These are phyloP conservation scores for Microcebus ravelobensis DNA, from an alignment of 2,113 vertebrate species.

Conservation along the genomic window DNA sequence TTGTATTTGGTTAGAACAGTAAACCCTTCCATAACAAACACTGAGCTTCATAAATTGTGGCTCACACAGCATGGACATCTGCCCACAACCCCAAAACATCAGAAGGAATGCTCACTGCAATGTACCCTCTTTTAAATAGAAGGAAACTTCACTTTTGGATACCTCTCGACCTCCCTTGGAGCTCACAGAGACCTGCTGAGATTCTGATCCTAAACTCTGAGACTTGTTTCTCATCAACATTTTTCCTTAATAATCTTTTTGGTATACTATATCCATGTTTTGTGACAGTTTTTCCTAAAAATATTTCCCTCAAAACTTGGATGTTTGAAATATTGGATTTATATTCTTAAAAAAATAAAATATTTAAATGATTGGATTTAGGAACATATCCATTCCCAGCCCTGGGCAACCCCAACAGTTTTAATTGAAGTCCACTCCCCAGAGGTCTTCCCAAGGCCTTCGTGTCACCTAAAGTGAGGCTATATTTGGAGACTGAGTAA, in stretches of 20 bases:
- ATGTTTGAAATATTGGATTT: background rate
- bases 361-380: background rate
- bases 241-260: background rate
- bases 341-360: background rate
- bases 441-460: background rate
- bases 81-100: background rate
- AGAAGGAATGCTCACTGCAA: background rate
- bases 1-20: conserved; percentile 26
- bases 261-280: background rate
- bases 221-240: background rate
- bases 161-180: background rate
- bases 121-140: background rate
- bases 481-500: background rate
- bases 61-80: background rate
- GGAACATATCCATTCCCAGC: background rate
- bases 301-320: background rate
- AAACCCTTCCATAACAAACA: background rate
- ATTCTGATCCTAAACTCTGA: background rate
- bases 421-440: background rate
- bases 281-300: background rate
- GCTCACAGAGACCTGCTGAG: background rate
- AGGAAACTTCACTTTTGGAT: background rate
- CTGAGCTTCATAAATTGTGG: background rate
- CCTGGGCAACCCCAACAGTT: background rate
- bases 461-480: background rate